phyloP scores from a whole-genome alignment of 2,797 vertebrate species.

The Sandelia bainsii region DNA sequence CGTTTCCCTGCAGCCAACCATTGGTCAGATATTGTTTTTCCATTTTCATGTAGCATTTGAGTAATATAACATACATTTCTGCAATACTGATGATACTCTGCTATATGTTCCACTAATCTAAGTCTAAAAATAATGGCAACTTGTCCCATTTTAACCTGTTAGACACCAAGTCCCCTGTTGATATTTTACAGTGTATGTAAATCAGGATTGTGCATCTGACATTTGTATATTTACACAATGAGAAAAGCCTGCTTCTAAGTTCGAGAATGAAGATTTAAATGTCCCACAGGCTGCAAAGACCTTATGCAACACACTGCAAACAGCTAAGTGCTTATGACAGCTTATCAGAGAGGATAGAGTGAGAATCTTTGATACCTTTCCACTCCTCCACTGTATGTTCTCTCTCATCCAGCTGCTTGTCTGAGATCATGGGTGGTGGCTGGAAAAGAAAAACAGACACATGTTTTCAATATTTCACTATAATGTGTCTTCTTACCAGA shows the following conservation, averaged over 20 bases:
- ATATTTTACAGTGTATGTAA: too few species aligned
- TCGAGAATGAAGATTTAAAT: slow-evolving; percentile 35
- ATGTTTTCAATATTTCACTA: neutral
- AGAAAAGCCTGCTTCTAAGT: neutral
- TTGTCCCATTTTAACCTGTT: too few species aligned
- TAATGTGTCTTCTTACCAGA: neutral
- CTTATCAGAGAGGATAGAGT: slow-evolving; percentile 2
- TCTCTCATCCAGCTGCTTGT: slow-evolving; percentile 97
- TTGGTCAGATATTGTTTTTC: too few species aligned
- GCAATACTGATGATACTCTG: too few species aligned
- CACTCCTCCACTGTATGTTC: slow-evolving; percentile 98
- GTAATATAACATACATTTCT: neutral
- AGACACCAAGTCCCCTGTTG: too few species aligned
- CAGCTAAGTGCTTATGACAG: slow-evolving; percentile 27
- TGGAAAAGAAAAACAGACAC: slow-evolving; percentile 60
- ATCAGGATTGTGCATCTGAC: too few species aligned
- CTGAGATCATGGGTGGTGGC: slow-evolving; percentile 96
- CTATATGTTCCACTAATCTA: too few species aligned
- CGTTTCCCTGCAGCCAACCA: too few species aligned
- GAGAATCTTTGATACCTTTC: slow-evolving; percentile 88
- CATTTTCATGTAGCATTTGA: neutral
- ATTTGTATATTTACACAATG: too few species aligned
- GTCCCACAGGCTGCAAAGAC: slow-evolving; percentile 27
- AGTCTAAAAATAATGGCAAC: too few species aligned
- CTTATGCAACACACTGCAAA: slow-evolving; percentile 35